Evolutionary conservation across 2,113 vertebrate species (phyloP).

Genomic region (Puma concolor): DNA sequence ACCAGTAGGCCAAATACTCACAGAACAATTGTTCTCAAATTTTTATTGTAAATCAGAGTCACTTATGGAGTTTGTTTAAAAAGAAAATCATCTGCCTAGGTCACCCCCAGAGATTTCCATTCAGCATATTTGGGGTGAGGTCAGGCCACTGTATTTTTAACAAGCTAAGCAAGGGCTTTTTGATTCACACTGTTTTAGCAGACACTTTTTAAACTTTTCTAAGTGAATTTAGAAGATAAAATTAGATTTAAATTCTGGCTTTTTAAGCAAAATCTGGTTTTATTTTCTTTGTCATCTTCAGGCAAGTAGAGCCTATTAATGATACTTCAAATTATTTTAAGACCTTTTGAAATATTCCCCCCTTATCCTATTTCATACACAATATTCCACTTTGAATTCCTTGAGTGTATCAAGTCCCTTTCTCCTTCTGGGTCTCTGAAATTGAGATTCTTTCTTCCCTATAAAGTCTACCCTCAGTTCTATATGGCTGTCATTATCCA

Average conservation of each 20-base stretch:
- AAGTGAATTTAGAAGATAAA: conserved; percentile 32
- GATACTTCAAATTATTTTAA: neutral
- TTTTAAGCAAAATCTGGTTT: conserved; percentile 15
- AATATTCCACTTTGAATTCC: neutral
- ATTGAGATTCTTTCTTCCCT: neutral
- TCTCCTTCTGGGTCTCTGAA: neutral
- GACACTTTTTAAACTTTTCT: conserved; percentile 27
- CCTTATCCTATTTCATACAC: neutral
- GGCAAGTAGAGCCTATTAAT: neutral
- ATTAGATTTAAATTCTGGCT: neutral
- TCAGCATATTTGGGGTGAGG: neutral
- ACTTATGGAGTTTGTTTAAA: neutral
- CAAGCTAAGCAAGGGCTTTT: conserved; percentile 48
- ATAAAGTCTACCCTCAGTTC: neutral
- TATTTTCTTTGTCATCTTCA: neutral
- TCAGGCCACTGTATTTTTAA: conserved; percentile 63
- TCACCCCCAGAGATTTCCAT: conserved; percentile 9
- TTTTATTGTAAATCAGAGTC: neutral
- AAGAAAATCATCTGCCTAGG: neutral
- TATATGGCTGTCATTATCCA: neutral
- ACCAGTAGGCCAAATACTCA: neutral
- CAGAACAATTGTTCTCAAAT: neutral
- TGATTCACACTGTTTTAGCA: neutral
- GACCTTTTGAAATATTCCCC: neutral
- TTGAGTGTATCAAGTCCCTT: neutral